Evolutionary conservation across 2,113 vertebrate genomes (phyloP), one percentile per base, ranked within the genome.

Genomic region (Erpornis zantholeuca): DNA sequence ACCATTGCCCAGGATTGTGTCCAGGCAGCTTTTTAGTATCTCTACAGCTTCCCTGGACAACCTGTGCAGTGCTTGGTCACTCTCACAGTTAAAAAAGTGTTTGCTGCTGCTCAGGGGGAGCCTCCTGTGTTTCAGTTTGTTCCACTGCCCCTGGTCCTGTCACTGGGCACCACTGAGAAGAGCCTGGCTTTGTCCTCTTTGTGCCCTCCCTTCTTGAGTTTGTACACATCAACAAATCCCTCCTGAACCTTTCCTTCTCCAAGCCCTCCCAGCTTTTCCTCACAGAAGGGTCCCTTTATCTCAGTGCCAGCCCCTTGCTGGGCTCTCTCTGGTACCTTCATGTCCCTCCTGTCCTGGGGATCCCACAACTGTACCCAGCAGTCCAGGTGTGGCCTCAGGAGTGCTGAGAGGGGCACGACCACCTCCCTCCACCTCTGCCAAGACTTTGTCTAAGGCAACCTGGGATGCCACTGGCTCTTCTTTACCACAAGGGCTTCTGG

Each of bases 11-110:
- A 82, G 33, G 40, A 61, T 11, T 7, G 3, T 11, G 17, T 14
- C 28, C n/a, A 11, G 33, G 5, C 5, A 2, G 11, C 15, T 65
- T 86, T 2, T 60, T 19, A 56, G 0, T 15, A 65, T 10, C 22
- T 45, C 20, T n/a, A 54, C 29, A 73, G 3, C 1, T 0, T 10
- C 11, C 10, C 15, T 35, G 49, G 28, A 14, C 21, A 81, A 18
- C 14, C 17, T n/a, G 40, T 36, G 35, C 42, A 57, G 22, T 5
- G 31, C 31, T 21, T 7, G 2, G 11, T 12, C 13, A 47, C 21
- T 12, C n/a, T 15, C 52, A 33, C 11, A 25, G 33, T 10, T 4
- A 25, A n/a, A 18, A 25, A 88, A 31, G 5, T 6, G 10, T 23
- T 72, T 77, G 10, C 11, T 47, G 18, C 4, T 35, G 65, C 35